Conservation (phyloP, 1,140 invertebrate species). For the Orchestia grillus region DNA sequence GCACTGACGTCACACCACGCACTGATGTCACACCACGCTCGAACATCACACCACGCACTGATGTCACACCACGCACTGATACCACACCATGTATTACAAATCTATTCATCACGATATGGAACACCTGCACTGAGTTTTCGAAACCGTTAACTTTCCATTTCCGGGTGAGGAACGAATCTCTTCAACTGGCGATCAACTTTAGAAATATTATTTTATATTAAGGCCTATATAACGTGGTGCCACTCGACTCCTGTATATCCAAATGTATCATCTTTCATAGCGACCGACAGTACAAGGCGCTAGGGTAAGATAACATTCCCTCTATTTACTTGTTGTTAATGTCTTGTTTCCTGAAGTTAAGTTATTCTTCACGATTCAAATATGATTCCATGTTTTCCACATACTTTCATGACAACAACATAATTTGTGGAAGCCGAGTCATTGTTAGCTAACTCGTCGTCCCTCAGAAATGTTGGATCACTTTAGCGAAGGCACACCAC, state of each 20-base stretch:
- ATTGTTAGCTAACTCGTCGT: neutral
- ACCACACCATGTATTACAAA: too few relatives aligned
- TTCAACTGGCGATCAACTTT: too few relatives aligned
- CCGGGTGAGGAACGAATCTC: too few relatives aligned
- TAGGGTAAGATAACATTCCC: neutral
- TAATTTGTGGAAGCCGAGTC: neutral
- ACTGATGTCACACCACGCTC: too few relatives aligned
- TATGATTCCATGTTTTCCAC: neutral
- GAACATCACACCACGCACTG: too few relatives aligned
- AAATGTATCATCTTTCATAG: neutral
- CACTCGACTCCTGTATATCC: neutral
- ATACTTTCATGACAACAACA: neutral
- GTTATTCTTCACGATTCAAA: neutral
- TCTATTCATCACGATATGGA: too few relatives aligned
- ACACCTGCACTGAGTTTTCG: too few relatives aligned
- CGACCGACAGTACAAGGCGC: neutral
- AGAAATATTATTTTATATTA: too few relatives aligned
- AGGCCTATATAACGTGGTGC: neutral
- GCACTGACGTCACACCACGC: too few relatives aligned
- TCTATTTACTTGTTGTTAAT: neutral
- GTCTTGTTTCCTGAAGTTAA: neutral
- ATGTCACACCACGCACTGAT: too few relatives aligned
- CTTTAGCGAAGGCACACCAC: neutral
- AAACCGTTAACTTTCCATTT: too few relatives aligned
- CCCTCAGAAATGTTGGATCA: too few relatives aligned